Evolutionary conservation across 2,888 invertebrate genomes (phyloP), one percentile per base, ranked within the genome.

Genomic region (Cheiracanthium punctorium): DNA sequence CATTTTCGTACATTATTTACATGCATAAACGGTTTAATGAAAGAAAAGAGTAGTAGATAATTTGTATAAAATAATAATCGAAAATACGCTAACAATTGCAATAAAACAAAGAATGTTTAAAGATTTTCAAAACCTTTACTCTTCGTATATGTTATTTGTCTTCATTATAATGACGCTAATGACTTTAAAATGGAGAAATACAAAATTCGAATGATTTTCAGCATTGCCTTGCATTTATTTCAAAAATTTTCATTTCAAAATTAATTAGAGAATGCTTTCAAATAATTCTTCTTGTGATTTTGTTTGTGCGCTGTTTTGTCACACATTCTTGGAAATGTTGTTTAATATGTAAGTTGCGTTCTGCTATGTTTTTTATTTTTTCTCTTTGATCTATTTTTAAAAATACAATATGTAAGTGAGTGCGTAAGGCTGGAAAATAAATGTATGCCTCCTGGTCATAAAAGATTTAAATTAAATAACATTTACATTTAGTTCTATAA

Each of bases 111-210:
- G 24, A 24, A 24, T 17, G 24, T 17, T 67, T 30, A 32, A 30
- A 30, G 30, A 7, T 67, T 30, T 30, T 30, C 32, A 24, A 64
- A 5, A 7, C 28, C 28, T 5, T 28, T 28, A 20, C 24, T 24
- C 24, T 67, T 24, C 14, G n/a, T 17, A n/a, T 29, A n/a, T n/a
- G 30, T n/a, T 32, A 67, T 67, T 67, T 67, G 30, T 67, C 67
- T 67, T 67, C 67, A 67, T 67, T 67, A 30, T 67, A 32, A 12
- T 67, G 67, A 67, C 67, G 30, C 67, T 32, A 67, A 67, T 32
- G 67, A 67, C 67, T 67, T n/a, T 10, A 17, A 20, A 67, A 58
- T 24, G 58, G 14, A 17, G n/a, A 67, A 32, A 30, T 29, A 32
- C 12, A 67, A 64, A 12, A 10, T 67, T 14, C 14, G 32, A 67